Evolutionary conservation across 2,113 vertebrate genomes (phyloP), one percentile per base, ranked within the genome.

Genomic region (Oxygymnocypris stewartii): DNA sequence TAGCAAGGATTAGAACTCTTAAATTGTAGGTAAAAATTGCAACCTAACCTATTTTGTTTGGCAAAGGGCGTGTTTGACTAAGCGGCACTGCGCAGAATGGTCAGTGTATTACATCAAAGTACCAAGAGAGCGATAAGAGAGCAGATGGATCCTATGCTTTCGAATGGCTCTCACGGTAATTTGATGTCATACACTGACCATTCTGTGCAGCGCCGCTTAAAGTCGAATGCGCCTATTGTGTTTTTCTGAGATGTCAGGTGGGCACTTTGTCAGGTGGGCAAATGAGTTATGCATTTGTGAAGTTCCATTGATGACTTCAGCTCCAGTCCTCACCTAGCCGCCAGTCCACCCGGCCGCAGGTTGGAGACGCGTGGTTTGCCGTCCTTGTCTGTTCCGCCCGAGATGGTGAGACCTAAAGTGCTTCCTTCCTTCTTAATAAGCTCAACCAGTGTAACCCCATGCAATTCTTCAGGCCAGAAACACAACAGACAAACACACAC

Each of bases 361-460:
- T 98, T 99, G 31, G 98, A 99, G 54, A 99, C 98, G 69, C 98
- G 93, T 4, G 98, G 98, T 88, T 97, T 99, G 65, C 97, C 97
- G 0, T 99, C 98, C 91, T 99, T 99, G 94, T 99, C 98, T 0
- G 98, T 99, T 54, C 98, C 98, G 11, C 98, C 98, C 0, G 98
- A 99, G 93, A 99, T 97, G 79, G 98, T 99, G 88, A 99, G 96
- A 35, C 98, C 98, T 0, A 99, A 93, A 0, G 97, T 98, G 94
- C 97, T 98, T 88, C 97, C 97, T 85, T 99, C 98, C 57, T 97
- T 99, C 94, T 99, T 99, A 84, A 97, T 95, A 93, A 99, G 94
- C 93, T 99, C 98, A 93, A 99, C 98, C 7, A 97, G 91, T 16
- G 97, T 98, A 88, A 99, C 93, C 35, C 98, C 98, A 89, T 96